Percentiles rank a stretch among this genome's conserved stretches.
These are phyloP conservation scores for Cataglyphis livida DNA, from an alignment of 2,888 invertebrate species.

Conservation along the genomic window DNA sequence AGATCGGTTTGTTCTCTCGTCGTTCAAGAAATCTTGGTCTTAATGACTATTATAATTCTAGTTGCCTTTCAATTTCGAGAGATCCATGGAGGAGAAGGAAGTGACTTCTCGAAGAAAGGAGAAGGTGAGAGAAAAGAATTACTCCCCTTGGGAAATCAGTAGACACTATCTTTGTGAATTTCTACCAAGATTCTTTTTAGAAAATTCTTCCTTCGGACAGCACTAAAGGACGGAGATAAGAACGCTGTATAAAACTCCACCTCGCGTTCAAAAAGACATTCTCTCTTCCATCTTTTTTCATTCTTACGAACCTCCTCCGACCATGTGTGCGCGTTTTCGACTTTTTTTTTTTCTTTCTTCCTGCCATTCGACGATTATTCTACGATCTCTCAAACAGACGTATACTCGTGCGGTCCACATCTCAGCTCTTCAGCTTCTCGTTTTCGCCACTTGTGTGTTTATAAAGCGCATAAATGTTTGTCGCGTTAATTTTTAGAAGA, in stretches of 20 bases:
- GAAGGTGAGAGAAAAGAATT: conserved; percentile 53
- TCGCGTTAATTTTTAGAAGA: background rate
- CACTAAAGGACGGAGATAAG: conserved; percentile 14
- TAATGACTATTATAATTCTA: conserved; percentile 54
- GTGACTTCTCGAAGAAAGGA: background rate
- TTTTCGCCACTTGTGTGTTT: background rate
- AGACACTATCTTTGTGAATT: conserved; percentile 64
- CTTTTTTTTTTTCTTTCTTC: background rate
- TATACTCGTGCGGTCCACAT: background rate
- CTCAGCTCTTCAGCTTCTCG: background rate
- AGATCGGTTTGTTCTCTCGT: background rate
- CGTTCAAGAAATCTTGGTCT: background rate
- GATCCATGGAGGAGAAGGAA: conserved; percentile 11
- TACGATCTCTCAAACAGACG: background rate
- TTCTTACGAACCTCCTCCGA: background rate
- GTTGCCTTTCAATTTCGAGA: conserved; percentile 57
- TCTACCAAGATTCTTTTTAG: conserved; percentile 58
- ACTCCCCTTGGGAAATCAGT: conserved; percentile 70
- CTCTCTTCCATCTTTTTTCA: background rate
- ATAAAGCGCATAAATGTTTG: background rate
- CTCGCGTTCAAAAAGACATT: conserved; percentile 24
- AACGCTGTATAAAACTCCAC: conserved; percentile 22
- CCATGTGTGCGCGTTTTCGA: background rate
- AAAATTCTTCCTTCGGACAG: conserved; percentile 28
- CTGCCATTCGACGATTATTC: background rate